Evolutionary conservation across 2,888 invertebrate species (phyloP).

Genomic region (Operophtera brumata): DNA sequence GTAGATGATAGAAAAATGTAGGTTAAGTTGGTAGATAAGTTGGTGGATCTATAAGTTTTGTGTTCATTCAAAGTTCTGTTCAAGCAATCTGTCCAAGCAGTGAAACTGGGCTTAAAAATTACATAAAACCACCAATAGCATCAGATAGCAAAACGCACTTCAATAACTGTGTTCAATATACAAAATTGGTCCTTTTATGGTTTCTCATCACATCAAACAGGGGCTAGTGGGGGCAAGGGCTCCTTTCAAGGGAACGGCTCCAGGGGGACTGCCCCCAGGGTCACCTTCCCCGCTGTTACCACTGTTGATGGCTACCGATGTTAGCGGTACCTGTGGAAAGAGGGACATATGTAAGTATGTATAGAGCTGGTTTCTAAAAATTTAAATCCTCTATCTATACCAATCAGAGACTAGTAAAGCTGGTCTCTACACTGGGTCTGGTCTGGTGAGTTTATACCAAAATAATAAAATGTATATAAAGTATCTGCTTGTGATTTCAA

Average conservation of each 20-base stretch:
- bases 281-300: slow-evolving; percentile 61
- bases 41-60: too few species aligned
- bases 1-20: too few species aligned
- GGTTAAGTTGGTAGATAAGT: too few species aligned
- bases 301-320: slow-evolving; percentile 69
- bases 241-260: too few species aligned
- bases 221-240: slow-evolving; percentile 49
- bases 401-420: too few species aligned
- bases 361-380: neutral
- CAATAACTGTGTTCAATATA: neutral
- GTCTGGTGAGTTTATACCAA: too few species aligned
- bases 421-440: too few species aligned
- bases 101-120: neutral
- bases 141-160: neutral
- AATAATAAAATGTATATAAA: too few species aligned
- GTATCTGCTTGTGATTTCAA: too few species aligned
- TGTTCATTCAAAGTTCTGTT: too few species aligned
- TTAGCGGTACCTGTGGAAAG: slow-evolving; percentile 63
- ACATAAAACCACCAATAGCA: neutral
- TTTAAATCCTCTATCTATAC: too few species aligned
- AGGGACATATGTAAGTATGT: neutral
- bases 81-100: too few species aligned
- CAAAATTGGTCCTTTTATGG: neutral
- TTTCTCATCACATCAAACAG: slow-evolving; percentile 27
- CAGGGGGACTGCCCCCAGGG: slow-evolving; percentile 54